These are phyloP conservation scores for Arctopsyche grandis DNA, from an alignment of 1,140 invertebrate species.

Conservation along the genomic window DNA sequence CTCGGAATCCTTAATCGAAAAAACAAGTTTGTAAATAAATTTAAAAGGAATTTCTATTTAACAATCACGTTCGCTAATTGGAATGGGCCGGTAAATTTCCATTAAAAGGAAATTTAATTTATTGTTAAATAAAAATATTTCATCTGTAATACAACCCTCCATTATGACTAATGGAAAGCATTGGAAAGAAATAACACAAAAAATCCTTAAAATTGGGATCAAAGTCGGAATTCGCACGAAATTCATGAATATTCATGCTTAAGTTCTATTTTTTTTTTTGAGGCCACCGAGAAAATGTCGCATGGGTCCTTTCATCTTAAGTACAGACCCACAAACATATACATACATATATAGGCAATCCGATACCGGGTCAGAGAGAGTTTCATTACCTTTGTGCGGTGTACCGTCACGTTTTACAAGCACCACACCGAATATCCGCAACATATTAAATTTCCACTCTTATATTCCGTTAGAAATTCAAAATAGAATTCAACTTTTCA, in stretches of 20 bases:
- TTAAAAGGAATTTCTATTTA: too few relatives aligned
- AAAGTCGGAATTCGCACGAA: not conserved
- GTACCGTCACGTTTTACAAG: not conserved
- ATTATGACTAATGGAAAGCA: not conserved
- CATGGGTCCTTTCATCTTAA: not conserved
- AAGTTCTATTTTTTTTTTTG: not conserved
- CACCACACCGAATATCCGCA: not conserved
- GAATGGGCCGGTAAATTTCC: too few relatives aligned
- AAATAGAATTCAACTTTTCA: too few relatives aligned
- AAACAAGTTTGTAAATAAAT: too few relatives aligned
- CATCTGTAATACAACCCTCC: not conserved
- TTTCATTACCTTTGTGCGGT: conserved; percentile 29
- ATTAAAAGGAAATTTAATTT: too few relatives aligned
- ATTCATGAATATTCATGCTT: conserved; percentile 14
- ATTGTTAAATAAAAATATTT: too few relatives aligned
- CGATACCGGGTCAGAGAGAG: not conserved
- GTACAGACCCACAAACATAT: too few relatives aligned
- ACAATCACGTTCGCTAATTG: too few relatives aligned
- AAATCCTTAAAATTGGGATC: not conserved
- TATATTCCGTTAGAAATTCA: not conserved
- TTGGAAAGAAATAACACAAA: not conserved
- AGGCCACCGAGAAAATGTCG: not conserved
- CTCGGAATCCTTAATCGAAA: not conserved
- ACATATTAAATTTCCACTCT: conserved; percentile 13
- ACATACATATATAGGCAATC: too few relatives aligned